Evolutionary conservation across 2,888 invertebrate species (phyloP).

Genomic region (Chymomyza fuscimana): DNA sequence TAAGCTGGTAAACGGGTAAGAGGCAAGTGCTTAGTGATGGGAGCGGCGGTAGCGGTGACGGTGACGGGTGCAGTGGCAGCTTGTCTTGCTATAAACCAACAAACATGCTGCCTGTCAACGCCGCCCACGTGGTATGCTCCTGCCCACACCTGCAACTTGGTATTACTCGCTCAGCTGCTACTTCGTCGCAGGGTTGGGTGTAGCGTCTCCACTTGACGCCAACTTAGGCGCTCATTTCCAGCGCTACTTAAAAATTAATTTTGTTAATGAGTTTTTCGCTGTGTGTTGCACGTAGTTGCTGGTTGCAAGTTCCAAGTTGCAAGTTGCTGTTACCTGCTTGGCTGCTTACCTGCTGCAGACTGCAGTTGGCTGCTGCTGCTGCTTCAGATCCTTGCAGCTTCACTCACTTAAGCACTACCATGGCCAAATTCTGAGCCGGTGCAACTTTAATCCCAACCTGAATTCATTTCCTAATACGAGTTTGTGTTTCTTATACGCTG

Average conservation of each 20-base stretch:
- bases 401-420: slow-evolving; percentile 14
- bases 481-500: background rate
- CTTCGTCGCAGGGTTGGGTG: background rate
- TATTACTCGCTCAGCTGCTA: background rate
- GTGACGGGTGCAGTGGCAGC: slow-evolving; percentile 11
- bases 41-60: slow-evolving; percentile 7
- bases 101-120: slow-evolving; percentile 49
- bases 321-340: slow-evolving; percentile 38
- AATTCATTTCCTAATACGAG: background rate
- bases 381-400: background rate
- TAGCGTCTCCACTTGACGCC: background rate
- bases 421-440: slow-evolving; percentile 18
- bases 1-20: background rate
- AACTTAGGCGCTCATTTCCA: slow-evolving; percentile 65
- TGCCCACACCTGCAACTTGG: background rate
- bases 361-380: slow-evolving; percentile 21
- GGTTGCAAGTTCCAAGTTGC: slow-evolving; percentile 47
- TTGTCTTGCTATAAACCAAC: slow-evolving; percentile 37
- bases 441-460: slow-evolving; percentile 20
- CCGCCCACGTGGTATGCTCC: slow-evolving; percentile 15
- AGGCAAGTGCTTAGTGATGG: too few relatives aligned
- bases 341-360: slow-evolving; percentile 10
- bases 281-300: slow-evolving; percentile 19
- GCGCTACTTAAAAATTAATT: slow-evolving; percentile 76
- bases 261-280: slow-evolving; percentile 76